These are phyloP conservation scores for Caranx ignobilis DNA, from an alignment of 2,113 vertebrate genomes.

Conservation along the genomic window DNA sequence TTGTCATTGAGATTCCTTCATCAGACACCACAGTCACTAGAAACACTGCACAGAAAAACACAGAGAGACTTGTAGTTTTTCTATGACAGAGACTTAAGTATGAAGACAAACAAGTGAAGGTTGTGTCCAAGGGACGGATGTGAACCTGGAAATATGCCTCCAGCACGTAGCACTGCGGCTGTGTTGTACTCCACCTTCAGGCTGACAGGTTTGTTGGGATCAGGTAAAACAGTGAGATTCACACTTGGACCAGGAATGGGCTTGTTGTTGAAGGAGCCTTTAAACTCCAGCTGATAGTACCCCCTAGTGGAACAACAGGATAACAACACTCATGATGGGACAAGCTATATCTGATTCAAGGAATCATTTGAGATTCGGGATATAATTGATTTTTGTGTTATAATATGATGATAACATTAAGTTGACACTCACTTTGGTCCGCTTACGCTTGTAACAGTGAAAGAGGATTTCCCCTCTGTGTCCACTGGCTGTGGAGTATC, in stretches of 20 bases:
- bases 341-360: neutral
- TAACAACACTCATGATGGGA: neutral
- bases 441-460: slow-evolving; percentile 83
- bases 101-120: neutral
- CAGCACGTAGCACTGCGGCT: slow-evolving; percentile 83
- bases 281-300: slow-evolving; percentile 85
- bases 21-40: slow-evolving; percentile 91
- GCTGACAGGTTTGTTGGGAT: slow-evolving; percentile 88
- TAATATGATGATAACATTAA: neutral
- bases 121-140: neutral
- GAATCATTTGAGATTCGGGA: neutral
- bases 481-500: slow-evolving; percentile 81
- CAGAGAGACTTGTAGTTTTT: slow-evolving; percentile 4
- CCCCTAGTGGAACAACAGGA: slow-evolving; percentile 84
- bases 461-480: slow-evolving; percentile 85
- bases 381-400: neutral
- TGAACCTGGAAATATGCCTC: slow-evolving; percentile 89
- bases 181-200: slow-evolving; percentile 87
- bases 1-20: slow-evolving; percentile 87
- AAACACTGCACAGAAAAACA: slow-evolving; percentile 86
- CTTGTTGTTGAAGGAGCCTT: slow-evolving; percentile 81
- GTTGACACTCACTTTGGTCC: slow-evolving; percentile 88
- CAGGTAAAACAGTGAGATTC: slow-evolving; percentile 88
- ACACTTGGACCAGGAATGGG: slow-evolving; percentile 85
- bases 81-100: neutral